Base-by-base conservation (phyloP, 2,797 vertebrate species). In the Myoxocephalus aenaeus region DNA sequence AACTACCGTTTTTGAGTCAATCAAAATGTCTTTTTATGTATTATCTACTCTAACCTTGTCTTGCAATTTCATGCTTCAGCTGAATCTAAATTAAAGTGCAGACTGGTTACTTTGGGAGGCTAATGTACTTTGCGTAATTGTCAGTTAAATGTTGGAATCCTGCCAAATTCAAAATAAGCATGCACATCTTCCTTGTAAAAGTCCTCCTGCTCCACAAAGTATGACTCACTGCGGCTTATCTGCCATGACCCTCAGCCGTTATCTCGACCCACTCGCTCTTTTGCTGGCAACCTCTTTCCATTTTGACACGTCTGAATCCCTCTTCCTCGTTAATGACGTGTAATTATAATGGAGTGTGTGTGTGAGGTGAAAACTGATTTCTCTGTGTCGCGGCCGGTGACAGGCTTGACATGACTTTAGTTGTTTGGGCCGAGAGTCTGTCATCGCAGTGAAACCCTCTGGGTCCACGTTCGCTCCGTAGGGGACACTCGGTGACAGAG, bases 331-430 rank as follows among this genome's bases (percentile, higher is more conserved):
- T 93, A 89, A 92, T 90, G 82, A 84, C 85, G 84, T 77, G 77
- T 88, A 91, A 94, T 94, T 91, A 91, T 86, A 67, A 65, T 76
- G 59, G 82, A 88, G 87, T 81, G 84, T 81, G 84, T 73, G 59
- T 84, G 75, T 81, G 86, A 89, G 89, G 84, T 89, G 80, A 89
- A 71, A 67, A n/a, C 75, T 71, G 74, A 87, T 88, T 87, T 80
- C 62, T 89, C 77, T 13, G 13, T 84, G 79, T 78, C 76, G 82
- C 34, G 25, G 73, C 81, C 83, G 34, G 84, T 84, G 85, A 88
- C 76, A 80, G 74, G 79, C 73, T 87, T 79, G 82, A 90, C 83
- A 63, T 66, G 63, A 84, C 85, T 89, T 83, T 50, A 75, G 80
- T 59, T 74, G 73, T 81, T 69, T 77, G 32, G 57, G 65, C 2